Conservation (phyloP, 1,140 invertebrate genomes). For the Macrobrachium rosenbergii region DNA sequence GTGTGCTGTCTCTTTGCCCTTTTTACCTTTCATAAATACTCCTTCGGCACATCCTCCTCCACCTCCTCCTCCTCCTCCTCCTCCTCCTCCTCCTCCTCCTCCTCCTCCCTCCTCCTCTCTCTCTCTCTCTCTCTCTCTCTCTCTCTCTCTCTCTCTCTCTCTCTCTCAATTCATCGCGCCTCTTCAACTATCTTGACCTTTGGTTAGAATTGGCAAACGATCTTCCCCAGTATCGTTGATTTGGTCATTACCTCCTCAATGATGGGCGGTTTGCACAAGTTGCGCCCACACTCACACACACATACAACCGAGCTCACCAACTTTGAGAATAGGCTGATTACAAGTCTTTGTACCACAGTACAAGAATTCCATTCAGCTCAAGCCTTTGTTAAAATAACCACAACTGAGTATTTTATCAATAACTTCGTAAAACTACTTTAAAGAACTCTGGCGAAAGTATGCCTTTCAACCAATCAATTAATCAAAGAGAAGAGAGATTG, state of each 20-base stretch:
- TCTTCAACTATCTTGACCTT: background rate
- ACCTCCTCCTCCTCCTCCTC: background rate
- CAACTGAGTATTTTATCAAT: too few species aligned
- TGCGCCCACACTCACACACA: too few species aligned
- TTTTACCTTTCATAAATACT: constrained; percentile 3
- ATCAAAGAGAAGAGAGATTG: too few species aligned
- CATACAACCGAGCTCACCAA: too few species aligned
- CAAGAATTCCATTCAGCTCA: too few species aligned
- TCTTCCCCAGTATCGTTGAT: background rate
- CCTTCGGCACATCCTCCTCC: background rate
- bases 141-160: constrained; percentile 16
- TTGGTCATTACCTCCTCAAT: background rate
- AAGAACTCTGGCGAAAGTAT: too few species aligned
- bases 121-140: constrained; percentile 1
- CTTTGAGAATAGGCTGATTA: too few species aligned
- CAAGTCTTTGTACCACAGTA: too few species aligned
- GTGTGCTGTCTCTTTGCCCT: background rate
- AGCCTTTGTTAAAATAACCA: too few species aligned
- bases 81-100: background rate
- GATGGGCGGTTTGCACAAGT: too few species aligned
- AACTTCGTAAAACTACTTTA: too few species aligned
- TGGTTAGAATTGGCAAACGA: background rate
- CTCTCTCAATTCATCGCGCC: background rate
- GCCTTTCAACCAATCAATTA: too few species aligned
- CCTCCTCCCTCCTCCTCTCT: background rate